A percentile compares a stretch with the other conserved stretches of the same genome.
phyloP scores from a whole-genome alignment of 2,797 vertebrate genomes.

The Zonotrichia albicollis region DNA sequence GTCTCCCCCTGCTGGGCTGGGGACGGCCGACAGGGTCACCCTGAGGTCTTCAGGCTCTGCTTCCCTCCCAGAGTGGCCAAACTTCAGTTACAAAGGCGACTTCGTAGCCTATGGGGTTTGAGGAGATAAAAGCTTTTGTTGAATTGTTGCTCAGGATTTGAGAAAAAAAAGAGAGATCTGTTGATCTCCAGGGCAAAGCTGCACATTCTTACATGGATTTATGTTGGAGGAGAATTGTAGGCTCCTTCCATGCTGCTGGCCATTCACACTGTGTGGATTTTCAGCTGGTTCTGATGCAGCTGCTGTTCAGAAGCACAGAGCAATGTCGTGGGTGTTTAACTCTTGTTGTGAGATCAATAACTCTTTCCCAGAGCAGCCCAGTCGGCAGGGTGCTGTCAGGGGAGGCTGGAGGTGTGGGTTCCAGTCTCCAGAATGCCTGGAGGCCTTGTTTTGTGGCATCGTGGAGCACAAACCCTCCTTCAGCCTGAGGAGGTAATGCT shows the following conservation, averaged over 20 bases:
- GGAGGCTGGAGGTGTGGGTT: not conserved
- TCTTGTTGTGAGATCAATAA: not conserved
- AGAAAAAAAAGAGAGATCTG: not conserved
- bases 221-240: not conserved
- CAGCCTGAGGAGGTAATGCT: not conserved
- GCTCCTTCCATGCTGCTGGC: rapidly evolving
- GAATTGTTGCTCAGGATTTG: not conserved
- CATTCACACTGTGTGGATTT: not conserved
- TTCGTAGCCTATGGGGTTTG: rapidly evolving
- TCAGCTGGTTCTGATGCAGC: not conserved
- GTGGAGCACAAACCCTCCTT: not conserved
- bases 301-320: not conserved
- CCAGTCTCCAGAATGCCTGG: not conserved
- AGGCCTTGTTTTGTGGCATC: not conserved
- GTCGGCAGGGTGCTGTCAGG: not conserved
- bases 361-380: not conserved
- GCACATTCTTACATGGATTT: not conserved
- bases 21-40: not conserved
- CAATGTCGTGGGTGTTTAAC: not conserved
- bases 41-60: not conserved
- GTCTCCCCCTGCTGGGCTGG: not conserved
- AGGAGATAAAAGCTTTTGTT: not conserved
- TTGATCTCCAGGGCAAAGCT: not conserved
- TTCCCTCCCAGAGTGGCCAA: not conserved
- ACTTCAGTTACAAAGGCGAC: not conserved